Evolutionary conservation across 2,113 vertebrate species (phyloP).

Genomic region (Galeopterus variegatus): DNA sequence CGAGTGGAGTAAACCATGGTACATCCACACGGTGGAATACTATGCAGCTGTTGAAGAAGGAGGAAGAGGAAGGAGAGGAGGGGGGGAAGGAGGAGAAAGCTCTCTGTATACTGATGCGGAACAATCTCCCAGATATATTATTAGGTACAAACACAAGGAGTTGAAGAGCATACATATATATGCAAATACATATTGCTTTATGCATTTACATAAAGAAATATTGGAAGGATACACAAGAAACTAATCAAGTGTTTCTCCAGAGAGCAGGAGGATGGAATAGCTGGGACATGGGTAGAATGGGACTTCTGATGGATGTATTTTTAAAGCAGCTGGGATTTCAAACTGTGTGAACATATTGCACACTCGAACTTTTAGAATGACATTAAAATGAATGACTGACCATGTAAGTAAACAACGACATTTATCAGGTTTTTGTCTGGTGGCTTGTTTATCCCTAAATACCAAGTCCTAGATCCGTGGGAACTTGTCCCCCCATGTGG

Average conservation of each 20-base stretch:
- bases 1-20: not conserved
- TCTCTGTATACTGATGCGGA: not conserved
- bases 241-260: not conserved
- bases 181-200: not conserved
- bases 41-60: not conserved
- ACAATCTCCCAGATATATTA: not conserved
- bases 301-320: not conserved
- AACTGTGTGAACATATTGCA: not conserved
- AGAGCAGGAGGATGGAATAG: not conserved
- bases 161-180: accelerated
- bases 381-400: not conserved
- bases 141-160: not conserved
- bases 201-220: not conserved
- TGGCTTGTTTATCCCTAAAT: not conserved
- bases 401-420: not conserved
- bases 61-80: accelerated
- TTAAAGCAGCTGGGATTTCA: not conserved
- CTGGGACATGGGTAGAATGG: not conserved
- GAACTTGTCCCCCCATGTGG: not conserved
- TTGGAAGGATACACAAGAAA: not conserved
- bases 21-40: not conserved
- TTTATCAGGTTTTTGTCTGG: not conserved
- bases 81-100: too few relatives aligned
- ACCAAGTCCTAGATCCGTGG: not conserved
- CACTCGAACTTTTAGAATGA: not conserved